These are phyloP conservation scores for Acheta domesticus DNA, from an alignment of 2,888 invertebrate species.

Conservation along the genomic window DNA sequence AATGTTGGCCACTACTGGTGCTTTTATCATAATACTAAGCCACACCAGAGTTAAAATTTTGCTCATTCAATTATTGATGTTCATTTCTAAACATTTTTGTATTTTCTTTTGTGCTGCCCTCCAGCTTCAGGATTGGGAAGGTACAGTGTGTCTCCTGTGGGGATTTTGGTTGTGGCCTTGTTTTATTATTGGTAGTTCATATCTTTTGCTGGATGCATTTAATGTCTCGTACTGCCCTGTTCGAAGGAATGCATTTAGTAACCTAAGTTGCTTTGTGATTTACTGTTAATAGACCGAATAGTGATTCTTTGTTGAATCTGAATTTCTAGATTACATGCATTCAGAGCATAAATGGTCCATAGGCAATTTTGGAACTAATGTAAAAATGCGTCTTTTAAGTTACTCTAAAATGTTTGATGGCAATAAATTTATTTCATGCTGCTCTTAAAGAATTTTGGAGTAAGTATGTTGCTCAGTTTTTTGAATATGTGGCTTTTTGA, in stretches of 20 bases:
- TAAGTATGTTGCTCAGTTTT: slow-evolving; percentile 46
- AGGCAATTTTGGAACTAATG: too few relatives aligned
- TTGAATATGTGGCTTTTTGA: background rate
- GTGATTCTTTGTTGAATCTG: too few relatives aligned
- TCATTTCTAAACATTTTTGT: too few relatives aligned
- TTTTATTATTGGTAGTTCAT: slow-evolving; percentile 63
- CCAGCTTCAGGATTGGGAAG: slow-evolving; percentile 71
- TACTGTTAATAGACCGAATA: background rate
- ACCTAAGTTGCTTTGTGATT: background rate
- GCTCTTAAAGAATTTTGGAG: slow-evolving; percentile 55
- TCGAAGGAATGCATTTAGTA: background rate
- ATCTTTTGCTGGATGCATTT: slow-evolving; percentile 63
- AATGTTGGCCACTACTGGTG: too few relatives aligned
- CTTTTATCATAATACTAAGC: too few relatives aligned
- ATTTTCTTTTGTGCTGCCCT: slow-evolving; percentile 33
- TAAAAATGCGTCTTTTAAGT: background rate
- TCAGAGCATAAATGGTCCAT: too few relatives aligned
- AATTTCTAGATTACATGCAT: too few relatives aligned
- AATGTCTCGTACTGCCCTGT: slow-evolving; percentile 47
- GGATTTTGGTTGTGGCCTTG: slow-evolving; percentile 65
- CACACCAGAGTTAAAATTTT: too few relatives aligned
- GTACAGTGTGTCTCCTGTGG: slow-evolving; percentile 62
- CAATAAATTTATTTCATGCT: slow-evolving; percentile 52
- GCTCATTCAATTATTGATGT: too few relatives aligned
- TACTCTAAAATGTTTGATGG: slow-evolving; percentile 40